Base-by-base conservation (phyloP, 2,797 vertebrate species). In the Crocidura indochinensis region DNA sequence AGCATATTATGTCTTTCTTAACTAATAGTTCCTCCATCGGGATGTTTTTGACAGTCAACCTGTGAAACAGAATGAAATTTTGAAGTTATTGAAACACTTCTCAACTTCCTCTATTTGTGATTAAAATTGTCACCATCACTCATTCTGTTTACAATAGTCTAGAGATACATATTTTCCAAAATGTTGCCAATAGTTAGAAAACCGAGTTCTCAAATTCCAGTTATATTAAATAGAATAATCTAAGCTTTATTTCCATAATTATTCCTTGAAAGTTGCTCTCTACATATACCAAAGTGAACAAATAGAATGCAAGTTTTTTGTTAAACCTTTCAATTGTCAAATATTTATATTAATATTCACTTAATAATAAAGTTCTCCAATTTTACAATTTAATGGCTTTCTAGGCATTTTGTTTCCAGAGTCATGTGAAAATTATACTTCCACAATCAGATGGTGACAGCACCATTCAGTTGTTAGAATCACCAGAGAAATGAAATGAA, bases 1-100 rank as follows among this genome's bases (percentile, higher is more conserved):
- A 71, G 51, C 22, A 78, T 69, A 83, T 86, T 74, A 51, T 83
- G 2, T 88, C 29, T 93, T 60, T 95, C 78, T 95, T 69, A 20
- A 85, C 49, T 90, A 90, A 49, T 76, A 38, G 14, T 74, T 89
- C 85, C 15, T 44, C 38, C 8, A 20, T 46, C 4, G 22, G 74
- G 31, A 78, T 69, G 22, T 85, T 73, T 87, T 92, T 85, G 87
- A 91, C 31, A 86, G 53, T 84, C 8, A 82, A 19, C 86, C 22
- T 79, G 24, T 84, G 26, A 82, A 93, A 78, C 47, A 73, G n/a
- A 68, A 10, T 74, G n/a, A 11, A 49, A 83, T 74, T 91, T 89
- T 88, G 17, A 88, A 56, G 82, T 12, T 86, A 90, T 82, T 62
- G 49, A 72, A 69, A 73, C 46, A 3, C 51, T 80, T 80, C 19